A percentile compares a stretch with the other conserved stretches of the same genome.
phyloP scores from a whole-genome alignment of 2,888 invertebrate genomes.

The Drosophila yooni region DNA sequence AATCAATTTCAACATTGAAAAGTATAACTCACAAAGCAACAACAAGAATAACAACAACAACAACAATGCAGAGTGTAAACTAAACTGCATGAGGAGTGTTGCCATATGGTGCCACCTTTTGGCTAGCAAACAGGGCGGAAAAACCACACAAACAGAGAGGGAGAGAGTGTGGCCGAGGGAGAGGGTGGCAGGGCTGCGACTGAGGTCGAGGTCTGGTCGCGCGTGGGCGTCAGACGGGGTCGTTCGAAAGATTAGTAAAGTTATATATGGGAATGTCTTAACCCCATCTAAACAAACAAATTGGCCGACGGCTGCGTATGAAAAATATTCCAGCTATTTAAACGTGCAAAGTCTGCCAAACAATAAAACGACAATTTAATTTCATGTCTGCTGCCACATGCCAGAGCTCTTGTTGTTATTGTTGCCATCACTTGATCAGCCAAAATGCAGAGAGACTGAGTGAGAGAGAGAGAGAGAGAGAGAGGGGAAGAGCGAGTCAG shows the following conservation, averaged over 20 bases:
- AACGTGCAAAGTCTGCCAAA: slow-evolving; percentile 57
- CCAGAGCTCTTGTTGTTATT: slow-evolving; percentile 24
- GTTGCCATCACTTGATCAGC: slow-evolving; percentile 13
- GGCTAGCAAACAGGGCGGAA: slow-evolving; percentile 51
- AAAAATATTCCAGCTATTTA: slow-evolving; percentile 71
- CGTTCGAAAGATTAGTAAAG: slow-evolving; percentile 61
- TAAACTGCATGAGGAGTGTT: slow-evolving; percentile 51
- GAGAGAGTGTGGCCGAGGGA: background rate
- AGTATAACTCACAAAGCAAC: slow-evolving; percentile 60
- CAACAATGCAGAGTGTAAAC: slow-evolving; percentile 37
- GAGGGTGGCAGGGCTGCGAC: slow-evolving; percentile 22
- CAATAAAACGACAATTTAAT: slow-evolving; percentile 79
- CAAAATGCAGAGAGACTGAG: background rate
- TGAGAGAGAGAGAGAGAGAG: background rate
- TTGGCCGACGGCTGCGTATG: slow-evolving; percentile 66
- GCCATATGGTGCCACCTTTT: slow-evolving; percentile 78
- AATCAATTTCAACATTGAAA: slow-evolving; percentile 74
- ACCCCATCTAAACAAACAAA: slow-evolving; percentile 80
- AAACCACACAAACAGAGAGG: slow-evolving; percentile 38
- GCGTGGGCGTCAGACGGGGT: slow-evolving; percentile 58
- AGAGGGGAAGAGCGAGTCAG: slow-evolving; percentile 3
- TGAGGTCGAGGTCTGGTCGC: slow-evolving; percentile 60
- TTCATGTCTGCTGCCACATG: slow-evolving; percentile 67
- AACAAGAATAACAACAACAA: slow-evolving; percentile 22
- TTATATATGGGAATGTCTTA: slow-evolving; percentile 77